These are phyloP conservation scores for Steinernema scapterisci DNA, from an alignment of 2,888 invertebrate species.

Conservation along the genomic window DNA sequence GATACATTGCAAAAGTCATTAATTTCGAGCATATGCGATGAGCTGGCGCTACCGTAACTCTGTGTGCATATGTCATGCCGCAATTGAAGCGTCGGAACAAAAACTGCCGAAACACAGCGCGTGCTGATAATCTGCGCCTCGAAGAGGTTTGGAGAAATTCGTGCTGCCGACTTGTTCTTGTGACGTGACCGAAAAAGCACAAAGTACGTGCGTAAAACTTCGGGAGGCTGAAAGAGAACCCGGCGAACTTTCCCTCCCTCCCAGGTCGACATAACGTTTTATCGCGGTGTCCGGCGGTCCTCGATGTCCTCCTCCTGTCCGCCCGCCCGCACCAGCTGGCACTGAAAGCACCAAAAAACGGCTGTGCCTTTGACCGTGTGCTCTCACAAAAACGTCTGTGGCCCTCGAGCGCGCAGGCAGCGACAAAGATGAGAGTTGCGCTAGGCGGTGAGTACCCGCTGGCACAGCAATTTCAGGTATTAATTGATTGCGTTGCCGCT, in stretches of 20 bases:
- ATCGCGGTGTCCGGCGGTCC: background rate
- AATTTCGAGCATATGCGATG: conserved; percentile 7
- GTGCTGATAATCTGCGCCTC: conserved; percentile 16
- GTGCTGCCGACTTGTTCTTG: too few relatives aligned
- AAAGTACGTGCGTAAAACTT: too few relatives aligned
- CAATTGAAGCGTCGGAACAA: conserved; percentile 20
- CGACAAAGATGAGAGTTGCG: conserved; percentile 31
- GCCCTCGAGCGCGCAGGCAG: conserved; percentile 28
- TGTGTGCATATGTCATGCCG: conserved; percentile 28
- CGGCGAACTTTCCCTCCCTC: background rate
- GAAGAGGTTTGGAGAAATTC: too few relatives aligned
- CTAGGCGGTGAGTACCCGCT: conserved; percentile 22
- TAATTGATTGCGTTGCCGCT: conserved; percentile 17
- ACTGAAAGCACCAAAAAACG: conserved; percentile 25
- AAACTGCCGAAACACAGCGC: conserved; percentile 18
- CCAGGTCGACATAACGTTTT: background rate
- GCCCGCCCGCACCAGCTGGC: conserved; percentile 24
- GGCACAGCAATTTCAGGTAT: conserved; percentile 31
- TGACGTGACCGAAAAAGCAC: too few relatives aligned
- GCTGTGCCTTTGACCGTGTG: conserved; percentile 30
- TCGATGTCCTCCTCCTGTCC: conserved; percentile 4
- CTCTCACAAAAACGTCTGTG: conserved; percentile 28
- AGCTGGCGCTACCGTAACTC: conserved; percentile 3
- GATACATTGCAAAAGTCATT: conserved; percentile 9
- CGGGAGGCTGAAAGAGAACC: background rate